Percentiles rank a stretch among this genome's conserved stretches.
phyloP scores from a whole-genome alignment of 2,888 invertebrate genomes.

The Ditylenchus weischeri region DNA sequence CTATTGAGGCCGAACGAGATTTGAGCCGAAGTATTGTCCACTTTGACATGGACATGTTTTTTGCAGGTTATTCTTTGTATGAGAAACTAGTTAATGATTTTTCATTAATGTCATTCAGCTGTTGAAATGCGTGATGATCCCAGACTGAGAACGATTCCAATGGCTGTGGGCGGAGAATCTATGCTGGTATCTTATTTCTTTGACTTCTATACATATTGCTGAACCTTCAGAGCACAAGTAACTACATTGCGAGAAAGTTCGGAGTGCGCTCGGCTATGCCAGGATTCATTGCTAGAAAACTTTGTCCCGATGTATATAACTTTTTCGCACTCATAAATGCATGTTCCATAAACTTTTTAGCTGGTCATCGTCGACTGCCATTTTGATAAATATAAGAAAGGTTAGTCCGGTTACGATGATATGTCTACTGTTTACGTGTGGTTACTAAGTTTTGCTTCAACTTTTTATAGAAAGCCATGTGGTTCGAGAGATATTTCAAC shows the following conservation, averaged over 20 bases:
- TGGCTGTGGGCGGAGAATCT: slow-evolving; percentile 66
- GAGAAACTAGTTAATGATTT: too few species aligned
- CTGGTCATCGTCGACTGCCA: too few species aligned
- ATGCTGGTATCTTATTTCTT: slow-evolving; percentile 63
- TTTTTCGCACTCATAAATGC: too few species aligned
- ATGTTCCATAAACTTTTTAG: too few species aligned
- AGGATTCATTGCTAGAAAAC: slow-evolving; percentile 66
- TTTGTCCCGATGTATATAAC: slow-evolving; percentile 63
- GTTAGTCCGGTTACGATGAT: too few species aligned
- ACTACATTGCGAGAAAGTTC: slow-evolving; percentile 66
- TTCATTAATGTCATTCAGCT: slow-evolving; percentile 46
- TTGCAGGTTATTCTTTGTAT: slow-evolving; percentile 58
- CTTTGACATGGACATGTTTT: slow-evolving; percentile 69
- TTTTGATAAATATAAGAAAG: too few species aligned
- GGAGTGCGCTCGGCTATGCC: slow-evolving; percentile 69
- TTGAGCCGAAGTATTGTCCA: slow-evolving; percentile 63
- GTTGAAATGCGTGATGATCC: slow-evolving; percentile 65
- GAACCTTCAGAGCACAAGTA: slow-evolving; percentile 64
- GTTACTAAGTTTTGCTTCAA: too few species aligned
- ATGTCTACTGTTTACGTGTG: too few species aligned
- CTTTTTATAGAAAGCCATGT: slow-evolving; percentile 16
- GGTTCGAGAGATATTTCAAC: slow-evolving; percentile 60
- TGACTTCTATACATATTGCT: slow-evolving; percentile 3
- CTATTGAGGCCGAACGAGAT: slow-evolving; percentile 61
- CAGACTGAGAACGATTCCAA: slow-evolving; percentile 62